These are phyloP conservation scores for Yponomeuta sedellus DNA, from an alignment of 2,888 invertebrate genomes.

Conservation along the genomic window DNA sequence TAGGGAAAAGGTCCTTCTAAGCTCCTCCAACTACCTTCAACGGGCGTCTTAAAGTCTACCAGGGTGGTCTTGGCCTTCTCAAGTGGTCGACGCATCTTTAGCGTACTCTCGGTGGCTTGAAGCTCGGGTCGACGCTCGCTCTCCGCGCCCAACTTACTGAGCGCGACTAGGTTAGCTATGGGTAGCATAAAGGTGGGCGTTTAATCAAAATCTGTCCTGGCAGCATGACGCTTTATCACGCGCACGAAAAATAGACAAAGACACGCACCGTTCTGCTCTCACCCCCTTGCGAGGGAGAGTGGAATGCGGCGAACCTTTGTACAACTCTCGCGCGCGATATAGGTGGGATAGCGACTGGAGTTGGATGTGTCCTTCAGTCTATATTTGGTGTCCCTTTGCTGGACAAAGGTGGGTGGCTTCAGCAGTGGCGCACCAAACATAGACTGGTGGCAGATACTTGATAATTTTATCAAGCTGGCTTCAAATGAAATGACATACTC, in stretches of 20 bases:
- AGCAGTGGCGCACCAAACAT: too few species aligned
- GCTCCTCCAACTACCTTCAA: slow-evolving; percentile 60
- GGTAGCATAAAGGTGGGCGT: slow-evolving; percentile 25
- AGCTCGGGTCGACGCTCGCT: slow-evolving; percentile 62
- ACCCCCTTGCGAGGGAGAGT: too few species aligned
- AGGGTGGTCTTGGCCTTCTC: slow-evolving; percentile 73
- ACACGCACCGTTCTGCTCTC: too few species aligned
- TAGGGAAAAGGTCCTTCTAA: too few species aligned
- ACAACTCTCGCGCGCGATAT: too few species aligned
- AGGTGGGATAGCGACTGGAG: too few species aligned
- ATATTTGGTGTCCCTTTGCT: too few species aligned
- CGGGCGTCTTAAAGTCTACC: slow-evolving; percentile 57
- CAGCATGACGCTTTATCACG: not conserved
- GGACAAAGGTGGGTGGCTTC: too few species aligned
- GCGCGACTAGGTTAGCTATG: slow-evolving; percentile 72
- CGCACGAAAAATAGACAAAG: too few species aligned
- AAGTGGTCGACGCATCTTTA: slow-evolving; percentile 62
- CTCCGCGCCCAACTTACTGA: slow-evolving; percentile 73
- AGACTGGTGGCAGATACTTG: too few species aligned
- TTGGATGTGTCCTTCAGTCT: too few species aligned
- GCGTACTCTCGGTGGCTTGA: slow-evolving; percentile 57
- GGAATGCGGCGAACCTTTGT: too few species aligned
- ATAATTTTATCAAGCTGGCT: not conserved
- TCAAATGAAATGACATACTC: not conserved
- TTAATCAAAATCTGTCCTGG: slow-evolving; percentile 19